phyloP scores from a whole-genome alignment of 2,797 vertebrate genomes.

The Muraenolepis orangiensis region DNA sequence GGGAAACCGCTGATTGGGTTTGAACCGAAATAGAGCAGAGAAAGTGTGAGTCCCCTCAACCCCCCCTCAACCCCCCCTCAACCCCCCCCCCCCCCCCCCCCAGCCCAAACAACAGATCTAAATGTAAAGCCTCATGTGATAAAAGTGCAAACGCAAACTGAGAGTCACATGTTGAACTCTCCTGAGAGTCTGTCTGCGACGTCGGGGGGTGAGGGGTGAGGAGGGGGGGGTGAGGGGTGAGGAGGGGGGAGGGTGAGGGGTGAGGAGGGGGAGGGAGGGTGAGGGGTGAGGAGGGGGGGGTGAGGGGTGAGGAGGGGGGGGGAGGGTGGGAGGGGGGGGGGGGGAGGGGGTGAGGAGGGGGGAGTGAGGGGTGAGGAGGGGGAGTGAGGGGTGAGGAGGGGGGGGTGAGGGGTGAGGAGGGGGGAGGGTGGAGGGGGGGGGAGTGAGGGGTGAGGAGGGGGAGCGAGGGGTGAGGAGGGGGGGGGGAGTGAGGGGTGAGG shows the following conservation, averaged over 20 bases:
- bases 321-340: no score
- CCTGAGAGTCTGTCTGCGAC: slow-evolving; percentile 74
- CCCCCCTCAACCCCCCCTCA: slow-evolving; percentile 53
- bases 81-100: slow-evolving; percentile 35
- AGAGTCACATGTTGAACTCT: slow-evolving; percentile 75
- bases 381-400: no score
- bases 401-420: not conserved
- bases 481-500: no score
- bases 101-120: slow-evolving; percentile 41
- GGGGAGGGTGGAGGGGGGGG: not conserved
- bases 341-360: slow-evolving; percentile 16
- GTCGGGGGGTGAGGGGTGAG: slow-evolving; percentile 31
- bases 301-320: no score
- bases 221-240: not conserved
- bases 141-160: slow-evolving; percentile 72
- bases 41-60: slow-evolving; percentile 49
- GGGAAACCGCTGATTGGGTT: slow-evolving; percentile 76
- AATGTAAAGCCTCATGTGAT: slow-evolving; percentile 68
- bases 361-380: not conserved
- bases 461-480: no score
- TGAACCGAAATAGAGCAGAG: slow-evolving; percentile 76
- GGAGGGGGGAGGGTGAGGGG: not conserved
- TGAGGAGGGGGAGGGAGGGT: no score
- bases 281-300: no score
- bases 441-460: no score